Base-by-base conservation (phyloP, 2,797 vertebrate species). In the Odontamblyopus rebecca region DNA sequence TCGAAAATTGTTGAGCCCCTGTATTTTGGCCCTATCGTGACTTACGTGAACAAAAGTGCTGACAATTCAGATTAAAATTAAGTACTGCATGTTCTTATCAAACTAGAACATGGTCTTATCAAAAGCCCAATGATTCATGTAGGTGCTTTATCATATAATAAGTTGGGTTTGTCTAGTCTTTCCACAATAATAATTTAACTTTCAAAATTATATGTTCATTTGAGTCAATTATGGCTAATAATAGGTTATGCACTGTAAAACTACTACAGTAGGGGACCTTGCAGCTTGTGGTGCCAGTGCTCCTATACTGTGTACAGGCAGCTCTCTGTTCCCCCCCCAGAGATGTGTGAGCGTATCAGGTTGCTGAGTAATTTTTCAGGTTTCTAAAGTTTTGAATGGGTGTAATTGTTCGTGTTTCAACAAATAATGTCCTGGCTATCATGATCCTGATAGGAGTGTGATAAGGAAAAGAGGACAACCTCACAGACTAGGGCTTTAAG, bases 371-470 rank as follows among this genome's bases (percentile, higher is more conserved):
- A 80, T 86, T 82, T 87, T 87, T 82, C 51, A 69, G 75, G 67
- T 78, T 81, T 77, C 72, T 81, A 77, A 80, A 72, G 74, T 84
- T 84, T 85, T 91, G 86, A 90, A 91, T 83, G 85, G 64, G 71
- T 53, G 69, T 85, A 86, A 87, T 91, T 88, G 88, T 91, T 84
- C 86, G 76, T 91, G 88, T 91, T 70, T 73, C 3, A 56, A 73
- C 75, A 69, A 71, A 84, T 50, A 71, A 66, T 75, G 76, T 63
- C 12, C 50, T 12, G 35, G 61, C 61, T 13, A 71, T 68, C 54
- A 62, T 54, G 30, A 23, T 6, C 16, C 2, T 35, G 56, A 35
- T 15, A 29, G 44, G 44, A 66, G 64, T 29, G 44, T 9, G 64
- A 66, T 66, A 51, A 66, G 23, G 26, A 50, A 56, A 68, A 26